Conservation (phyloP, 1,140 invertebrate genomes). For the Pseudomyrmex dendroicus region DNA sequence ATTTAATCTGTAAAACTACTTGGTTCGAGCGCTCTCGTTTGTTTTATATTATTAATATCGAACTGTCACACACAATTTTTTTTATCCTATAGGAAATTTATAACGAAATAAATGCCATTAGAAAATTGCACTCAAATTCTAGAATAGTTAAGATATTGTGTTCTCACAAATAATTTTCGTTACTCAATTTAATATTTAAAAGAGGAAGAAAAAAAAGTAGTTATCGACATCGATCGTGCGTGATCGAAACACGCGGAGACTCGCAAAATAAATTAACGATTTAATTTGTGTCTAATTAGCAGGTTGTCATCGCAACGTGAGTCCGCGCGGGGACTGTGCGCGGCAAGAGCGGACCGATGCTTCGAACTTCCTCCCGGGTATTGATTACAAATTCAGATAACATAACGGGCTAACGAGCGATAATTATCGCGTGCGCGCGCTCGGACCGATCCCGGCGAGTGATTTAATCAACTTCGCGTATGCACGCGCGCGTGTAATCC, state of each 20-base stretch:
- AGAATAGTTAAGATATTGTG: background rate
- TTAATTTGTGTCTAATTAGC: slow-evolving; percentile 58
- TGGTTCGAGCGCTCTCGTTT: background rate
- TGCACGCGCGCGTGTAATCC: slow-evolving; percentile 1
- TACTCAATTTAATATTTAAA: background rate
- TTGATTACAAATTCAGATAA: slow-evolving; percentile 78
- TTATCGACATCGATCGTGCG: too few species aligned
- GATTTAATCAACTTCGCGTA: slow-evolving; percentile 75
- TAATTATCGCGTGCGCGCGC: slow-evolving; percentile 74
- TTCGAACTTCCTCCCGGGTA: slow-evolving; percentile 61
- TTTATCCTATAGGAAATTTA: too few species aligned
- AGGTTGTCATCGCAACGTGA: background rate
- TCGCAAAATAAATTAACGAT: slow-evolving; percentile 39
- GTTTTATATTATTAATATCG: background rate
- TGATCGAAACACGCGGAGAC: too few species aligned
- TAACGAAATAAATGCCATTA: too few species aligned
- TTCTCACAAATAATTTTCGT: background rate
- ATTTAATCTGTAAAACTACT: slow-evolving; percentile 11
- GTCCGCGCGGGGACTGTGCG: background rate
- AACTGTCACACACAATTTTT: background rate
- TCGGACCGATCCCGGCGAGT: slow-evolving; percentile 64
- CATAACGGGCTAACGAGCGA: slow-evolving; percentile 76
- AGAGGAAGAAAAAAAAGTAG: background rate
- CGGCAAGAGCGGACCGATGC: background rate
- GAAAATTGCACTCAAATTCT: background rate